Conservation (phyloP, 1,140 invertebrate genomes). For the Trichogramma pretiosum region DNA sequence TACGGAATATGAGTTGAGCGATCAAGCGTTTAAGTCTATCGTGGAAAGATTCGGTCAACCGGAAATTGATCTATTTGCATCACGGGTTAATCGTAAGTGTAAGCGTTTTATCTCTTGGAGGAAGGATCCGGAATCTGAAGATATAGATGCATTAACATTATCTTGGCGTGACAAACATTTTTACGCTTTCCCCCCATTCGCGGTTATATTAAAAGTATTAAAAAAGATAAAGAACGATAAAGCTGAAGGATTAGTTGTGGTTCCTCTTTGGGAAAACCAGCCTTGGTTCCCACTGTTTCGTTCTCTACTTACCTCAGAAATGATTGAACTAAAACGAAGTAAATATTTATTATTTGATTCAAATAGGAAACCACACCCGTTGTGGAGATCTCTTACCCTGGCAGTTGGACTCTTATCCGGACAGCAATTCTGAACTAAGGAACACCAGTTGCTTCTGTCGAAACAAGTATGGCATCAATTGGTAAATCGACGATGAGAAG, state of each 20-base stretch:
- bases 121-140: not conserved
- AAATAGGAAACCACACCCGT: not conserved
- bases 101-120: conserved; percentile 1
- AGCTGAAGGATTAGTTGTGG: conserved; percentile 17
- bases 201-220: conserved; percentile 17
- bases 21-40: not conserved
- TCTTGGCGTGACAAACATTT: conserved; percentile 15
- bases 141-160: conserved; percentile 15
- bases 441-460: conserved; percentile 2
- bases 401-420: not conserved
- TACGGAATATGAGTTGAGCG: conserved; percentile 2
- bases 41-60: not conserved
- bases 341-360: not conserved
- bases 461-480: not conserved
- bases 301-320: not conserved
- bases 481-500: conserved; percentile 1
- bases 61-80: conserved; percentile 14
- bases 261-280: conserved; percentile 17
- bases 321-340: not conserved
- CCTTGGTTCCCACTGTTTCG: conserved; percentile 8
- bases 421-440: conserved; percentile 1
- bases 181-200: conserved; percentile 24
- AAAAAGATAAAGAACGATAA: conserved; percentile 18
- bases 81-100: conserved; percentile 6
- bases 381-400: conserved; percentile 12